A percentile compares a stretch with the other conserved stretches of the same genome.
Conservation (phyloP, 2,888 invertebrate species). For the Zele albiditarsus region DNA sequence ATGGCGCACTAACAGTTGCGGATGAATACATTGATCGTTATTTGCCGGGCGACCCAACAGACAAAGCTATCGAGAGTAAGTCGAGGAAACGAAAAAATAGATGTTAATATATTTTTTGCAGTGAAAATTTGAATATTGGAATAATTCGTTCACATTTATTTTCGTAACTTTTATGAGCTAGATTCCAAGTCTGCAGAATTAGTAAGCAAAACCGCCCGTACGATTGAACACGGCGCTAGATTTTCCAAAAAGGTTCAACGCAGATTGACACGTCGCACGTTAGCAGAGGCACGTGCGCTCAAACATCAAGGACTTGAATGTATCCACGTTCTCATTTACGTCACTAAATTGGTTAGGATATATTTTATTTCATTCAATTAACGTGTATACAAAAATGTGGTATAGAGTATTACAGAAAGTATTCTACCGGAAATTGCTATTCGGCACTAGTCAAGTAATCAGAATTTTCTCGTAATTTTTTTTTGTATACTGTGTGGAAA, state of each 20-base stretch:
- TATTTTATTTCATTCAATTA: background rate
- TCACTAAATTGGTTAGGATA: slow-evolving; percentile 82
- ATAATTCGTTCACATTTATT: background rate
- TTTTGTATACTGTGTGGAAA: too few species aligned
- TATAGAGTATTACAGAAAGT: too few species aligned
- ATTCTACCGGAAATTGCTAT: too few species aligned
- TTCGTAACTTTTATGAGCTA: slow-evolving; percentile 27
- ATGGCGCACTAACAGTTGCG: slow-evolving; percentile 84
- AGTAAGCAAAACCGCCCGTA: slow-evolving; percentile 80
- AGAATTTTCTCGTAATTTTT: too few species aligned
- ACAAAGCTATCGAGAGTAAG: slow-evolving; percentile 79
- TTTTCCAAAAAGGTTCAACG: slow-evolving; percentile 85
- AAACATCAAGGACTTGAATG: slow-evolving; percentile 85
- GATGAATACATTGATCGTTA: slow-evolving; percentile 89
- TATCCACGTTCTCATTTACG: slow-evolving; percentile 84
- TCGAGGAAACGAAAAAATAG: background rate
- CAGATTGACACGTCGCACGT: slow-evolving; percentile 83
- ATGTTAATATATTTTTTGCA: too few species aligned
- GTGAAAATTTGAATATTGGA: too few species aligned
- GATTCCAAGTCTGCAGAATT: slow-evolving; percentile 63
- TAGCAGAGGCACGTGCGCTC: slow-evolving; percentile 86
- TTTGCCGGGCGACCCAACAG: slow-evolving; percentile 79
- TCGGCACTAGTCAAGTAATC: too few species aligned
- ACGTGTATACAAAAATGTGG: too few species aligned
- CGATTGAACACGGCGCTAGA: slow-evolving; percentile 85